Conservation (phyloP, 2,888 invertebrate genomes). For the Mechanitis messenoides region DNA sequence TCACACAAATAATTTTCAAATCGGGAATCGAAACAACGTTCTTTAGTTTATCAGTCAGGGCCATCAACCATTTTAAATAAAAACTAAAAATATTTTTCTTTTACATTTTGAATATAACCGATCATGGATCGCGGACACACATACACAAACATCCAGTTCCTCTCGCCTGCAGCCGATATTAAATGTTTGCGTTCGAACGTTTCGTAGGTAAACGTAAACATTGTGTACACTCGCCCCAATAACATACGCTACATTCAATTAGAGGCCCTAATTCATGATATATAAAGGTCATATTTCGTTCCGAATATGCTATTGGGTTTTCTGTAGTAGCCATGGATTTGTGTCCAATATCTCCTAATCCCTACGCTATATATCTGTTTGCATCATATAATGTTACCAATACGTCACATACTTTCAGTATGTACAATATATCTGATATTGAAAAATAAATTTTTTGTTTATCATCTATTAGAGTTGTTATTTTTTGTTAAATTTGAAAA, state of each 20-base stretch:
- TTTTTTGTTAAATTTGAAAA: too few species aligned
- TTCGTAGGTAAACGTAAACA: slow-evolving; percentile 54
- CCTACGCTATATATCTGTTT: slow-evolving; percentile 36
- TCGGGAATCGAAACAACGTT: too few species aligned
- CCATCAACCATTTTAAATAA: too few species aligned
- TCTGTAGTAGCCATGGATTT: slow-evolving; percentile 36
- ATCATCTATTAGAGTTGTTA: too few species aligned
- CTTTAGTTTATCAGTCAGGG: too few species aligned
- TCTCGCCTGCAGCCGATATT: slow-evolving; percentile 50
- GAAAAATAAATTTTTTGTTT: too few species aligned
- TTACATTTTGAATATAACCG: neutral
- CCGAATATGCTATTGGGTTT: slow-evolving; percentile 25
- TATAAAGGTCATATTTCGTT: slow-evolving; percentile 17
- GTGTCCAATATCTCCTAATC: slow-evolving; percentile 50
- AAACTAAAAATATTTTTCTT: neutral
- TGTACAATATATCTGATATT: too few species aligned
- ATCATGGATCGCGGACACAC: slow-evolving; percentile 6
- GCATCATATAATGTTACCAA: slow-evolving; percentile 18
- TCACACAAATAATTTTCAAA: neutral
- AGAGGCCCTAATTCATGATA: slow-evolving; percentile 10
- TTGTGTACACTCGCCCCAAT: slow-evolving; percentile 28
- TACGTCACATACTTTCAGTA: neutral
- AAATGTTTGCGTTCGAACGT: slow-evolving; percentile 60
- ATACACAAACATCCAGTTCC: slow-evolving; percentile 22
- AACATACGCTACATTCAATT: slow-evolving; percentile 12